Conservation (phyloP, 2,888 invertebrate species). For the Patella depressa region DNA sequence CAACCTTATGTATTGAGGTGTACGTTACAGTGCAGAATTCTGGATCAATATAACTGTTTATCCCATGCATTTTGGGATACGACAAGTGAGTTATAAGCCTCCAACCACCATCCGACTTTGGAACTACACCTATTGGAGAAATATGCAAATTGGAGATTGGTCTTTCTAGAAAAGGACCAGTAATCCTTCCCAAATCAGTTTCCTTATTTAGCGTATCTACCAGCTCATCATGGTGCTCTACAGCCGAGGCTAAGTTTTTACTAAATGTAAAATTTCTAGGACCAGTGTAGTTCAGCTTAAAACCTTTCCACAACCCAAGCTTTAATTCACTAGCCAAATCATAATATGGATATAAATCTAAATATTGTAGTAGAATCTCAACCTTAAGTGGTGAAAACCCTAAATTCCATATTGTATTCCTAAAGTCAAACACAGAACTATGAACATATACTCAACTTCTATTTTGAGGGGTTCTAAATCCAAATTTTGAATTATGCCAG, state of each 20-base stretch:
- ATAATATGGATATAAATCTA: no score
- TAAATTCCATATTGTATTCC: background rate
- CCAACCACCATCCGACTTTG: constrained; percentile 17
- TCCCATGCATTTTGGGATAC: constrained; percentile 21
- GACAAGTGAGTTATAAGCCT: constrained; percentile 32
- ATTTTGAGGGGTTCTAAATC: no score
- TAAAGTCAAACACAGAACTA: no score
- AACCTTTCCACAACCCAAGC: no score
- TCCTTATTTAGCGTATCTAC: background rate
- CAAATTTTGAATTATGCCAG: background rate
- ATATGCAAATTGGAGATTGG: background rate
- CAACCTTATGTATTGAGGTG: constrained; percentile 27
- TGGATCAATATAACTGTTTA: constrained; percentile 27
- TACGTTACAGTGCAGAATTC: constrained; percentile 27
- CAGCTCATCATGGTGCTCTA: background rate
- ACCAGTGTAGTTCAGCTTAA: no score
- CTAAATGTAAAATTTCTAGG: no score
- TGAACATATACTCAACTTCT: no score
- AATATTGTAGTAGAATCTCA: no score
- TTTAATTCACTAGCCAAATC: no score
- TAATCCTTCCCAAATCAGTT: background rate
- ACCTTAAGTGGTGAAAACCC: background rate
- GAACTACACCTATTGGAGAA: background rate
- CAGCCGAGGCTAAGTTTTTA: background rate
- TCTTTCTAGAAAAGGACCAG: background rate